Percentiles rank a stretch among this genome's conserved stretches.
These are phyloP conservation scores for Palythoa heliodiscus DNA, from an alignment of 92 coral and sea anemone species.

Conservation along the genomic window DNA sequence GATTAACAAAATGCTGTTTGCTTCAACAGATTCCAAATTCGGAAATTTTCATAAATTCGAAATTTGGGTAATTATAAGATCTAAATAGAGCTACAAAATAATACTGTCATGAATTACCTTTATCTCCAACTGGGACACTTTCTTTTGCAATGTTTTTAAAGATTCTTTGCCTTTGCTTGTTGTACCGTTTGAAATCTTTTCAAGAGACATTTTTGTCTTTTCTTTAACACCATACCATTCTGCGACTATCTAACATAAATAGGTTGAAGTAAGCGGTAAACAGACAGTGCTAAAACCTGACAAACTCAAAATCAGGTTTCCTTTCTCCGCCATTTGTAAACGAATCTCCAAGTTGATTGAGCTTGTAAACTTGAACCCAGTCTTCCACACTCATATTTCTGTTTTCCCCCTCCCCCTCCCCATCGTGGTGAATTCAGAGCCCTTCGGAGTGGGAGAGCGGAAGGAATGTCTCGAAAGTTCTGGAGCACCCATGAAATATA, in stretches of 20 bases:
- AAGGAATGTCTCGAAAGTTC: no score
- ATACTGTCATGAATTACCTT: background rate
- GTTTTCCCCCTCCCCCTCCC: no score
- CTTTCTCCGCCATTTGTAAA: no score
- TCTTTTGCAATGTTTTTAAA: constrained; percentile 14
- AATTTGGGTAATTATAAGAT: background rate
- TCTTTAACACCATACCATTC: background rate
- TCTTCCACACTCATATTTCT: no score
- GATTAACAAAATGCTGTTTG: background rate
- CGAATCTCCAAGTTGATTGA: no score
- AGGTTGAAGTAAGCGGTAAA: background rate
- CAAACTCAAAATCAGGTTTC: no score
- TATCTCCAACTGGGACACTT: constrained; percentile 14
- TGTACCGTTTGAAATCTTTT: background rate
- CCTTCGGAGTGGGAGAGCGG: no score
- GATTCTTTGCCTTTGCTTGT: background rate
- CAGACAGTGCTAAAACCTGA: background rate
- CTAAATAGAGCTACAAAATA: background rate
- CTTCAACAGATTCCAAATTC: background rate
- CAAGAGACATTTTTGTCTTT: background rate
- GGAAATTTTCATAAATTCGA: background rate
- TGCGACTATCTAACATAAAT: background rate
- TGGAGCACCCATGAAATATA: no score
- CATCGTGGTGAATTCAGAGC: no score
- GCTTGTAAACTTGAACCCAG: no score